Evolutionary conservation across 2,113 vertebrate species (phyloP), one percentile per base, ranked within the genome.

Genomic region (Oreotrochilus melanogaster): DNA sequence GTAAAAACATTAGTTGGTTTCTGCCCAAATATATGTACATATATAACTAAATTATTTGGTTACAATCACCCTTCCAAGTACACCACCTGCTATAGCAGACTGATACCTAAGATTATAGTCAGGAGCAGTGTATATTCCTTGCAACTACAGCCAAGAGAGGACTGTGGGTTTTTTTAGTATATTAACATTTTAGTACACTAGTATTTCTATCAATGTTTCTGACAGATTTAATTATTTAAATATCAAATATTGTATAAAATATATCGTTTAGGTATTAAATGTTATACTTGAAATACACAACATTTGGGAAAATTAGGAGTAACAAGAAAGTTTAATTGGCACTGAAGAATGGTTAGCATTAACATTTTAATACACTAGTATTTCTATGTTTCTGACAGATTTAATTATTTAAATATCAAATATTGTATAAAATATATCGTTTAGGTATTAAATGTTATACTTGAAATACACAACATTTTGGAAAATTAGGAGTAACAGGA

Each of bases 11-110:
- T 45, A 53, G 13, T 17, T 67, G 33, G 14, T 72, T 85, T 78
- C 50, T 0, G 0, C 18, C 45, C 45, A 67, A 58, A 35, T 67
- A 21, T 12, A 1, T 51, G 17, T 30, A 28, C 3, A 7, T 53
- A 24, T 15, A 11, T 48, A 60, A 43, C 27, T 42, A 48, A 16
- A 54, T 67, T 78, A 33, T 66, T 47, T n/a, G 17, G 4, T 91
- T 81, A 50, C 61, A 57, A 50, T 70, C 8, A 11, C 35, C 35
- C 43, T 91, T 80, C 25, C n/a, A 54, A 27, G 15, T 54, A 30
- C 10, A 43, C 31, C 53, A 48, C 33, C 31, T 66, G 13, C 73
- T 67, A 0, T 50, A n/a, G 47, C 45, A 64, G 61, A 28, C 61
- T 71, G 84, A 80, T 65, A 42, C 24, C 28, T 17, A 56, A n/a